Evolutionary conservation across 1,140 invertebrate genomes (phyloP).

Genomic region (Ceratina australensis): DNA sequence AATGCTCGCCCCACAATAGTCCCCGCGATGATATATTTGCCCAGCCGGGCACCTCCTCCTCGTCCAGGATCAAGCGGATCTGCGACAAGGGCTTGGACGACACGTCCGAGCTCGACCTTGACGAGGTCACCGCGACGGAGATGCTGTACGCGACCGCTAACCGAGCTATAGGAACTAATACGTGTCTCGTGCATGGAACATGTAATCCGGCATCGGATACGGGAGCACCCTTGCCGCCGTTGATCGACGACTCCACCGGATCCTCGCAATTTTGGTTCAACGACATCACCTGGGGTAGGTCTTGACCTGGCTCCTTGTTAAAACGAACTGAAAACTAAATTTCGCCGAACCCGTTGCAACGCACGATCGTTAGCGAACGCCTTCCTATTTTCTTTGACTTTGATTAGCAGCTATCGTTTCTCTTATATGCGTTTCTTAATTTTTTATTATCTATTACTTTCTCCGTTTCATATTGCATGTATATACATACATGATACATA

Average conservation of each 20-base stretch:
- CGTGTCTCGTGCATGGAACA: slow-evolving; percentile 72
- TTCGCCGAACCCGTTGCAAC: slow-evolving; percentile 7
- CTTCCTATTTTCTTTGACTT: not conserved
- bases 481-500: not conserved
- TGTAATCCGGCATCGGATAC: slow-evolving; percentile 64
- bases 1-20: slow-evolving; percentile 52
- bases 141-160: slow-evolving; percentile 66
- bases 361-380: not conserved
- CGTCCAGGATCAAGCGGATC: slow-evolving; percentile 64
- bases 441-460: not conserved
- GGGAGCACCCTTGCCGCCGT: slow-evolving; percentile 64
- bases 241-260: slow-evolving; percentile 59
- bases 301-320: slow-evolving; percentile 18
- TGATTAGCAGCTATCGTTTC: not conserved
- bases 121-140: slow-evolving; percentile 67
- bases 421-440: not conserved
- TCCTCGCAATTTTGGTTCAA: slow-evolving; percentile 74
- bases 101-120: slow-evolving; percentile 70
- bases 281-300: slow-evolving; percentile 79
- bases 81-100: slow-evolving; percentile 66
- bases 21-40: slow-evolving; percentile 56
- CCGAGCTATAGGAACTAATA: slow-evolving; percentile 49
- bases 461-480: slow-evolving; percentile 11
- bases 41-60: slow-evolving; percentile 55
- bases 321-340: not conserved